Evolutionary conservation across 2,113 vertebrate species (phyloP), one percentile per base, ranked within the genome.

Genomic region (Carassius auratus): DNA sequence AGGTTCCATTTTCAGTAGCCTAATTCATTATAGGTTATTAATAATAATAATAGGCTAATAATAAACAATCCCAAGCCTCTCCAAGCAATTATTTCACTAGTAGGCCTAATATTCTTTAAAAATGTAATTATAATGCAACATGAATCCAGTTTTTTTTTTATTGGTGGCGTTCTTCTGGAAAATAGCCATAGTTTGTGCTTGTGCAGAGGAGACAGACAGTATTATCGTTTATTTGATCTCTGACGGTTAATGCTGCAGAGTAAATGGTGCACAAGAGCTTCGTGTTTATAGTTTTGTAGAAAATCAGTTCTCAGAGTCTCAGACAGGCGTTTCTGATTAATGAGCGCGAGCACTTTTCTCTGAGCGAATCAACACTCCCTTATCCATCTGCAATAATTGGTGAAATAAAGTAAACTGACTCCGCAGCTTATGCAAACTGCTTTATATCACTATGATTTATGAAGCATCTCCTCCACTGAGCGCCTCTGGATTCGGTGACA

Each of bases 151-250:
- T 3, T 13, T 50, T 55, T 69, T 68, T 33, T 50, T 0, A 42
- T 5, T 10, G 21, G 26, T 19, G 0, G 13, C 36, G 36, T 62
- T 62, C 57, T 12, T 62, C 33, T 79, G 30, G 33, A 76, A 30
- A 95, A 96, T 98, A 98, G 52, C 81, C 86, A 84, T n/a, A 26
- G 33, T 50, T 42, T 21, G 97, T 96, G 97, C 96, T 66, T 93
- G 93, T 96, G 94, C 96, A 97, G 97, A 96, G 96, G 96, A 98
- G 97, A 97, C 97, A 97, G 96, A 96, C 96, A 94, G 95, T 94
- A 96, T 98, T 98, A 98, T 99, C 98, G 95, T 95, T 94, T 92
- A 95, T 97, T 97, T 97, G 97, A 98, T 99, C 97, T 98, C 91
- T 94, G 96, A 95, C 96, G 95, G 96, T 96, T 95, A 95, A 96